A percentile compares a stretch with the other conserved stretches of the same genome.
phyloP scores from a whole-genome alignment of 2,797 vertebrate species.

The Vespertilio murinus region DNA sequence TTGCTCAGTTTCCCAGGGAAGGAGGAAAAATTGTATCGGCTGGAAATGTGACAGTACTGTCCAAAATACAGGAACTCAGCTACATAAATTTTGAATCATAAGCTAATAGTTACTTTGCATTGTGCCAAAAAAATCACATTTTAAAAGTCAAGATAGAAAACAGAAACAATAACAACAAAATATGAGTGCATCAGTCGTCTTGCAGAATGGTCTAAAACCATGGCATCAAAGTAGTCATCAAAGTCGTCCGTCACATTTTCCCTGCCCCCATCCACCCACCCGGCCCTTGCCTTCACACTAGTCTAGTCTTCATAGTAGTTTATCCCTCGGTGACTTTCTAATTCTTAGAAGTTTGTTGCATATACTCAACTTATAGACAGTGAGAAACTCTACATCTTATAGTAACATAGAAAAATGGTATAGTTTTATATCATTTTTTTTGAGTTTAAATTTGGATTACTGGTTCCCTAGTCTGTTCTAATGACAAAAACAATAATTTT shows the following conservation, averaged over 20 bases:
- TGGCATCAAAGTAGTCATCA: not conserved
- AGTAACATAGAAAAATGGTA: not conserved
- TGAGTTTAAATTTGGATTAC: not conserved
- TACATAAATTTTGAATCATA: not conserved
- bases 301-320: not conserved
- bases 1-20: not conserved
- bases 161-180: slow-evolving; percentile 28
- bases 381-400: not conserved
- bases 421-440: not conserved
- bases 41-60: not conserved
- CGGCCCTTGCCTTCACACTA: not conserved
- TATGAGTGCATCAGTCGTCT: not conserved
- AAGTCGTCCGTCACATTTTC: not conserved
- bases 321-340: not conserved
- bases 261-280: not conserved
- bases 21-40: not conserved
- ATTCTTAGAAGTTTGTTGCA: not conserved
- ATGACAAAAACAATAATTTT: not conserved
- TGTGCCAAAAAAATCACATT: slow-evolving; percentile 38
- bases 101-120: slow-evolving; percentile 10
- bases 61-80: slow-evolving; percentile 17
- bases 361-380: not conserved
- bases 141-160: slow-evolving; percentile 5
- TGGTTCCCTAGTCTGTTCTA: not conserved
- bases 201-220: not conserved